Percentiles rank a stretch among this genome's conserved stretches.
Conservation (phyloP, 1,140 invertebrate genomes). For the Diorhabda sublineata region DNA sequence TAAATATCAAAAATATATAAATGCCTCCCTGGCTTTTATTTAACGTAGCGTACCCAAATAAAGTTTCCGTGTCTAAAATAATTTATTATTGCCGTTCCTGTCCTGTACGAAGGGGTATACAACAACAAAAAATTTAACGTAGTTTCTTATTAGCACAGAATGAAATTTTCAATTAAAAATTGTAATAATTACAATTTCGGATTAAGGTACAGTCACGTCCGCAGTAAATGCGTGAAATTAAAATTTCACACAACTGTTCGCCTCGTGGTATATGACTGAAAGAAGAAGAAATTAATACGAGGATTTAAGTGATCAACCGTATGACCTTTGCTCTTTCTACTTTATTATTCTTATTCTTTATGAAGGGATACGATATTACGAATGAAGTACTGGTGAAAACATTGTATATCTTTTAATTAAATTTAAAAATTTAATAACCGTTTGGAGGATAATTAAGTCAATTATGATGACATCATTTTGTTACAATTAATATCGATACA, state of each 20-base stretch:
- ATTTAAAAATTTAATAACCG: too few relatives aligned
- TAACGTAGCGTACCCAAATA: too few relatives aligned
- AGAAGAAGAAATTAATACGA: constrained; percentile 1
- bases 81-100: too few relatives aligned
- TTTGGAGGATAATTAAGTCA: too few relatives aligned
- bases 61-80: too few relatives aligned
- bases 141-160: constrained; percentile 13
- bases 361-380: too few relatives aligned
- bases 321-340: not conserved
- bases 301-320: not conserved
- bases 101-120: not conserved
- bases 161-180: constrained; percentile 16
- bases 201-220: constrained; percentile 8
- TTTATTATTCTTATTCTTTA: not conserved
- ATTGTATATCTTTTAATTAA: too few relatives aligned
- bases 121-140: constrained; percentile 8
- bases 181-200: constrained; percentile 11
- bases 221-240: constrained; percentile 13
- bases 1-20: too few relatives aligned
- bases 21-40: too few relatives aligned
- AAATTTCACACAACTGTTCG: constrained; percentile 11
- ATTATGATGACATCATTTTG: too few relatives aligned
- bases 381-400: too few relatives aligned
- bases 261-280: not conserved
- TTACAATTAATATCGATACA: too few relatives aligned